Evolutionary conservation across 2,113 vertebrate species (phyloP), one percentile per base, ranked within the genome.

Genomic region (Entosphenus tridentatus): DNA sequence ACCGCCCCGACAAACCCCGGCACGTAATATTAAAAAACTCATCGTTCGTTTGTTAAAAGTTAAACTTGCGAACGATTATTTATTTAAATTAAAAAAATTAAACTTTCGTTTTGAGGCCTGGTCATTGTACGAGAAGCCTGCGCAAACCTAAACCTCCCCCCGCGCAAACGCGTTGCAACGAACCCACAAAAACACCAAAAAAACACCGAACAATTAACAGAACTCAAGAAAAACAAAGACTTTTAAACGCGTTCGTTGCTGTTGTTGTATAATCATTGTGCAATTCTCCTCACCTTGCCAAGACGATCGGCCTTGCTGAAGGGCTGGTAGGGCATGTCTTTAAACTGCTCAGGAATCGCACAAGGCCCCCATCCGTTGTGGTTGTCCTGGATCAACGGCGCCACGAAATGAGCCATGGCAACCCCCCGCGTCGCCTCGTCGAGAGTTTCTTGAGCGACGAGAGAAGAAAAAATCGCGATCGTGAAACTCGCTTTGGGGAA

Each of bases 281-380:
- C 58, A 65, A 14, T 9, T 9, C 14, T 7, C 59, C 6, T 12
- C 76, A 96, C 92, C 88, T 98, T 98, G 62, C 93, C 93, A 56
- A 98, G 82, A 8, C 92, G 84, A 71, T 98, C 93, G 73, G 92
- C 93, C 78, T 98, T 98, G 74, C 93, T 98, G 80, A 98, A 98
- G 0, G 93, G 93, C 79, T 98, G 93, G 77, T 98, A 98, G 0
- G 93, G 93, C 93, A 98, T 98, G 72, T 98, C 92, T 75, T 85
- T 86, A 72, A 96, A 97, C 76, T 96, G 95, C 62, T 97, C 93
- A 0, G 93, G 93, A 39, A 98, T 84, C 0, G 93, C 93, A n/a
- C 93, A 98, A 0, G 93, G 92, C 69, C 93, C 93, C 93, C 93
- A 98, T 67, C 93, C 93, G 0, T 86, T 86, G 1, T 87, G 87